Base-by-base conservation (phyloP, 2,113 vertebrate species). In the Gavia stellata region DNA sequence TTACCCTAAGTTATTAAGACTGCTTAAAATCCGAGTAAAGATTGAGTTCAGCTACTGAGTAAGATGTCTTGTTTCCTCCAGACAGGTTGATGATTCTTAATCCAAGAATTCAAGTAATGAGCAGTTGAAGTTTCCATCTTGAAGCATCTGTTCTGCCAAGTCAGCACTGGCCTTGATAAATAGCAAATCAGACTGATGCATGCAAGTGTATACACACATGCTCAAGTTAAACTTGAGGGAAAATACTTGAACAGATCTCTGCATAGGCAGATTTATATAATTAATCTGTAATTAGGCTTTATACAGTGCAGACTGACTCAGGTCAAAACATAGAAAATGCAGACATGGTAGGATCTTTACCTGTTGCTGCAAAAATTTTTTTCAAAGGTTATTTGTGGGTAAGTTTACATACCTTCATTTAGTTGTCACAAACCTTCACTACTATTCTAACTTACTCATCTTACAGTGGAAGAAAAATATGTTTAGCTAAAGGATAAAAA, bases 151-250 rank as follows among this genome's bases (percentile, higher is more conserved):
- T 95, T 97, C 92, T 4, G 44, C 95, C 95, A 96, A 96, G 95
- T 97, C 94, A 96, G 93, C 94, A 93, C 96, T 95, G 85, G 95
- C 91, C 95, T 97, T 96, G 97, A 97, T 95, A 97, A 95, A 96
- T 81, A 97, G 94, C 96, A 96, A 95, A 96, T 92, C 88, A 93
- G 92, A 94, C 91, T 94, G 92, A 97, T 97, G 92, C 94, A 96
- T 86, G 90, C 94, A 90, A 93, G 96, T 94, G 88, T 83, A 83
- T 86, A 94, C 90, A 92, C 86, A 96, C 91, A 84, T 83, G 86
- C 85, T 91, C 74, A 72, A 85, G 90, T 89, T 93, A 92, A 97
- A 97, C 95, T 95, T 79, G 42, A 92, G 88, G 49, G 85, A 97
- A 96, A 96, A 95, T 90, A 90, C 90, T 89, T 70, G 52, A 95